Evolutionary conservation across 2,797 vertebrate species (phyloP).

Genomic region (Melopsittacus undulatus): DNA sequence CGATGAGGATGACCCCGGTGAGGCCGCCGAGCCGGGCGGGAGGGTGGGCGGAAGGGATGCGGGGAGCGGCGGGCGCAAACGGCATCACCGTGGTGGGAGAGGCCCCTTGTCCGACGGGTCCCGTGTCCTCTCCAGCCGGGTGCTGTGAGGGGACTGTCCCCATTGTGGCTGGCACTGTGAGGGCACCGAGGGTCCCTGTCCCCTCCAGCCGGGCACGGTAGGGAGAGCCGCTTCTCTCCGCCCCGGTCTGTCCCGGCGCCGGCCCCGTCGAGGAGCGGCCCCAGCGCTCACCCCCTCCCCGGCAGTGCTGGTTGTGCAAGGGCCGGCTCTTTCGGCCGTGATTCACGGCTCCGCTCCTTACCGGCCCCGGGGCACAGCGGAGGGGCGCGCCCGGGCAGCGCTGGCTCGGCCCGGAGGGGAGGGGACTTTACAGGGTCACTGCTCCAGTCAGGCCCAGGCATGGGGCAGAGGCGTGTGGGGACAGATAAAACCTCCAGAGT

Average conservation of each 20-base stretch:
- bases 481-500: neutral
- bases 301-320: conserved; percentile 23
- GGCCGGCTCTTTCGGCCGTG: neutral
- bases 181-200: neutral
- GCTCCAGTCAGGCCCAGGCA: neutral
- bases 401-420: neutral
- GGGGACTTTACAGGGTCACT: neutral
- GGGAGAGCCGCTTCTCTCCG: neutral
- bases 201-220: neutral
- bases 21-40: conserved; percentile 19
- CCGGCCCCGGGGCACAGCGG: conserved; percentile 11
- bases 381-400: neutral
- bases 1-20: conserved; percentile 97
- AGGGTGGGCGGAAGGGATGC: neutral
- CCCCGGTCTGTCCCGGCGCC: neutral
- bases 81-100: neutral
- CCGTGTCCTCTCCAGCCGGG: neutral
- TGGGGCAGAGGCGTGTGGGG: neutral
- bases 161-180: too few relatives aligned
- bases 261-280: neutral
- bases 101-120: neutral
- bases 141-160: neutral
- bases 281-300: neutral
- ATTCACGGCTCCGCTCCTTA: conserved; percentile 23
- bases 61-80: neutral